Conservation (phyloP, 1,140 invertebrate species). For the Cheumatopsyche charites region DNA sequence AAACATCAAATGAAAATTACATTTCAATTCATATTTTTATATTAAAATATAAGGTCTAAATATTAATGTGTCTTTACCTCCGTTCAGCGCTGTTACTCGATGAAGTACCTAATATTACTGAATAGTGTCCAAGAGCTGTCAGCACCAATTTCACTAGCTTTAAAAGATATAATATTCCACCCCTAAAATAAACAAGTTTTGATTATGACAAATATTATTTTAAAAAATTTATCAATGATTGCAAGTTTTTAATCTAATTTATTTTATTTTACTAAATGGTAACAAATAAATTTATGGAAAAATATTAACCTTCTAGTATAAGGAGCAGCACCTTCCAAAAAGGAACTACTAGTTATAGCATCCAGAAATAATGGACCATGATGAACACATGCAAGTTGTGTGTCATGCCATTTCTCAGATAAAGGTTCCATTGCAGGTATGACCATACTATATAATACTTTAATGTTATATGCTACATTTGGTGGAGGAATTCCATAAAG, state of each 20-base stretch:
- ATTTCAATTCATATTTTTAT: background rate
- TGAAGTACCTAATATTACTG: conserved; percentile 68
- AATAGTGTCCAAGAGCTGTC: conserved; percentile 81
- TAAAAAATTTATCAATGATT: too few species aligned
- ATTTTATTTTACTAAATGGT: background rate
- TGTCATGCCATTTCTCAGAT: conserved; percentile 82
- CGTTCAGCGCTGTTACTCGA: conserved; percentile 42
- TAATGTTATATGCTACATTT: conserved; percentile 60
- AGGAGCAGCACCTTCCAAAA: conserved; percentile 56
- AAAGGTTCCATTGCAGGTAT: conserved; percentile 88
- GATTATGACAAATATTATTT: background rate
- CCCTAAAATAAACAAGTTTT: conserved; percentile 54
- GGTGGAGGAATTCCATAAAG: conserved; percentile 59
- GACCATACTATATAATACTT: conserved; percentile 86
- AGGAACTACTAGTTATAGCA: conserved; percentile 56
- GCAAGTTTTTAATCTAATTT: too few species aligned
- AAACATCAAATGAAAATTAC: background rate
- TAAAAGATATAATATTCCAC: conserved; percentile 86
- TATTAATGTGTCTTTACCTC: conserved; percentile 20
- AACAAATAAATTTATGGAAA: conserved; percentile 8
- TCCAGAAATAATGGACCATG: conserved; percentile 64
- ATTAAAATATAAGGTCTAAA: background rate
- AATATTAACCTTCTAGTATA: conserved; percentile 56
- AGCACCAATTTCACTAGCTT: conserved; percentile 89
- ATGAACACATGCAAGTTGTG: conserved; percentile 88